Base-by-base conservation (phyloP, 2,888 invertebrate species). In the Lasioglossum lativentre region DNA sequence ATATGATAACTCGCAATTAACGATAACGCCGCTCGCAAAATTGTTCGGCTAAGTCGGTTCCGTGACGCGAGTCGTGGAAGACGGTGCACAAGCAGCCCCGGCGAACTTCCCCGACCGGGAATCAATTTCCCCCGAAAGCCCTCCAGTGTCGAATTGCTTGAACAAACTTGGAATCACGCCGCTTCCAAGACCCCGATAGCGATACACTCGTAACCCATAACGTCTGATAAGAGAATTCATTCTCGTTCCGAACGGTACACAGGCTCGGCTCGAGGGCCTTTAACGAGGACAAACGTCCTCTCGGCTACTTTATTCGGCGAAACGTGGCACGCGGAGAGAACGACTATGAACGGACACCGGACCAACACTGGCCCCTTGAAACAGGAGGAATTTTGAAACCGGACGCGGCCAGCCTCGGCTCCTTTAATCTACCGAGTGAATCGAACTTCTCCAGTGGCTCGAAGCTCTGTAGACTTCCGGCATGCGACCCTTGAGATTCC, bases 91-190 rank as follows among this genome's bases (percentile, higher is more conserved):
- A 56, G 56, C 56, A n/a, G 23, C 45, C 52, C 52, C 52, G 52
- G 19, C 45, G 38, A 73, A 47, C 47, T 52, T 73, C 66, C 47
- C 40, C 72, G 23, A 16, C 72, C 72, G 16, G 47, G 70, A 76
- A 85, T 85, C 73, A 83, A 84, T 79, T 85, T 84, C 79, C 19
- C 19, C 66, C 68, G 63, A 47, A 75, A 85, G 75, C 74, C 74
- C 70, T 75, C 59, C 75, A 71, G 70, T 68, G 76, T 83, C 76
- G 79, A 85, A 83, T 82, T 78, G 85, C 83, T 85, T 38, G 78
- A 75, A 72, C 85, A 75, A 85, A 82, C 78, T 85, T 78, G 45
- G 82, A 78, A 78, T 83, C 83, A 82, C 74, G 75, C 70, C 30
- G 82, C 63, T 63, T 63, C 63, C 2, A 16, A 30, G 63, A 72